A percentile compares a stretch with the other conserved stretches of the same genome.
phyloP scores from a whole-genome alignment of 2,888 invertebrate species.

The Capitulum mitella region DNA sequence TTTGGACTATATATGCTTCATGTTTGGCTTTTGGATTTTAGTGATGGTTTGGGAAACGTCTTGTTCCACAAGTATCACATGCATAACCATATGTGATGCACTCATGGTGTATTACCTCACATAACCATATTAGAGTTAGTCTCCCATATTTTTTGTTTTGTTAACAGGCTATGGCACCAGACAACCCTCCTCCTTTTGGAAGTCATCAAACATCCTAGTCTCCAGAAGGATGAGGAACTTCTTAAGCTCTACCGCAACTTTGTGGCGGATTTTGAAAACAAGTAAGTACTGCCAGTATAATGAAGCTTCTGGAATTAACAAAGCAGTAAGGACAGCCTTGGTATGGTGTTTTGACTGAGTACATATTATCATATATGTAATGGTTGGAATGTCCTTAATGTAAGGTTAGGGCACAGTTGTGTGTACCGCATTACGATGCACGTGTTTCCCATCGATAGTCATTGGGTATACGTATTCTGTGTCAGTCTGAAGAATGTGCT shows the following conservation, averaged over 20 bases:
- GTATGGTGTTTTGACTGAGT: neutral
- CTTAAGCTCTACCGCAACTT: constrained; percentile 86
- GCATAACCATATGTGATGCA: neutral
- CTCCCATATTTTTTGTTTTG: neutral
- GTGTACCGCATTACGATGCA: too few relatives aligned
- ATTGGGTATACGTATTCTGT: too few relatives aligned
- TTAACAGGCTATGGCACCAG: constrained; percentile 81
- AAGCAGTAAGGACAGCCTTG: neutral
- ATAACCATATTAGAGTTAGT: neutral
- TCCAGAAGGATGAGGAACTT: constrained; percentile 67
- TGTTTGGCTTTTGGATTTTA: neutral
- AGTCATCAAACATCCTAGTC: constrained; percentile 68
- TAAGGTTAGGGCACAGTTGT: too few relatives aligned
- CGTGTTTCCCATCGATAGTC: too few relatives aligned
- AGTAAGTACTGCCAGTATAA: too few relatives aligned
- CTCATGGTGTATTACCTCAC: neutral
- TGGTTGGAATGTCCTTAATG: too few relatives aligned
- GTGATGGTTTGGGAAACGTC: neutral
- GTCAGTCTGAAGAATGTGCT: too few relatives aligned
- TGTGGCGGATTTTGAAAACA: constrained; percentile 85
- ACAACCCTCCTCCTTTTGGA: constrained; percentile 72
- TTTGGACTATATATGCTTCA: neutral
- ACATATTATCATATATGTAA: too few relatives aligned
- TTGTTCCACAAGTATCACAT: neutral
- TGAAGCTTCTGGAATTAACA: too few relatives aligned